Evolutionary conservation across 2,113 vertebrate genomes (phyloP), one percentile per base, ranked within the genome.

Genomic region (Tichodroma muraria): DNA sequence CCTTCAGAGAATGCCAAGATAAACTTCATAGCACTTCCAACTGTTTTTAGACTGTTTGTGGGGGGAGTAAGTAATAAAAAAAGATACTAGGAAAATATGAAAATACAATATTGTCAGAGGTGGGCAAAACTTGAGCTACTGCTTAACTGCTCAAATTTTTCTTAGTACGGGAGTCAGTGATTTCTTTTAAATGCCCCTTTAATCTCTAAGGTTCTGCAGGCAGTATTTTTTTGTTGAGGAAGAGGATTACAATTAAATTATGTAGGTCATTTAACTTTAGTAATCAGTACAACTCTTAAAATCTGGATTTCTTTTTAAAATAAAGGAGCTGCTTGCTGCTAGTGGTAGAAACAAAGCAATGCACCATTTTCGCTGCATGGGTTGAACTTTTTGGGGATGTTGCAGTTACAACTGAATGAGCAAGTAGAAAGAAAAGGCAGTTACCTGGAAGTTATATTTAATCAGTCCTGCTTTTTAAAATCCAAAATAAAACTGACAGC

Each of bases 231-330:
- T 85, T 90, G 45, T 28, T 9, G 8, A 90, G 35, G 52, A 91
- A 60, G 23, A 60, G 38, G 60, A 40, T 88, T 95, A 56, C 4
- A 24, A 66, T 93, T 83, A 80, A 85, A 80, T 95, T 92, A 86
- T 80, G 54, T 90, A 78, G 27, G 56, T 93, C 47, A 73, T 91
- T 95, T 93, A 88, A 88, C 59, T 94, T 91, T 5, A 75, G 47
- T 57, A 70, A 89, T 76, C 66, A 65, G 33, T 79, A 24, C 47
- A 75, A 47, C 61, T 76, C 38, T 65, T 72, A 77, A 88, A 85
- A 82, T 88, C 79, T 77, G 68, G 42, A 80, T 92, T 90, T 64
- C 50, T 73, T 57, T 75, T 86, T 80, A 30, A 69, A 83, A 78
- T 77, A 53, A 70, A 70, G 85, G 72, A 78, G 13, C 23, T 66